Evolutionary conservation across 2,888 invertebrate species (phyloP).

Genomic region (Dendrolimus pini): DNA sequence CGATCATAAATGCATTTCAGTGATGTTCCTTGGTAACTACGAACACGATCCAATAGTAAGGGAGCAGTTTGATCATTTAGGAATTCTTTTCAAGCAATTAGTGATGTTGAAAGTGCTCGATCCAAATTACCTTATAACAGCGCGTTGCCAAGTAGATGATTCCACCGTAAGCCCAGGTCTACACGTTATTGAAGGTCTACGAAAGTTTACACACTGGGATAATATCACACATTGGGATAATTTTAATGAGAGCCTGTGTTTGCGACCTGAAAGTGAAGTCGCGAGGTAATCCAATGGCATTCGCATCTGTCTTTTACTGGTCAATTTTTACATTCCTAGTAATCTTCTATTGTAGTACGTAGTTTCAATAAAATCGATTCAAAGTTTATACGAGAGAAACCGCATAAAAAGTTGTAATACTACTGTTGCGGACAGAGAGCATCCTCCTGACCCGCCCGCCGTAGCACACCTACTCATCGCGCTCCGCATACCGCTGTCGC

Average conservation of each 20-base stretch:
- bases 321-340: no score
- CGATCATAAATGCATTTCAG: constrained; percentile 40
- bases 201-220: constrained; percentile 10
- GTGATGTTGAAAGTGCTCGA: constrained; percentile 31
- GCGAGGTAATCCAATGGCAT: no score
- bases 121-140: constrained; percentile 37
- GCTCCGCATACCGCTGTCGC: no score
- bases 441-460: no score
- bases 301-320: no score
- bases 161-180: constrained; percentile 38
- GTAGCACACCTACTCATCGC: no score
- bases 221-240: constrained; percentile 39
- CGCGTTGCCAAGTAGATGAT: constrained; percentile 44
- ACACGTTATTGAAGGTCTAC: constrained; percentile 31
- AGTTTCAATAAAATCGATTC: no score
- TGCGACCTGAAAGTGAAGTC: no score
- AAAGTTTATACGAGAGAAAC: no score
- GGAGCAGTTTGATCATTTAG: constrained; percentile 41
- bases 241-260: constrained; percentile 25
- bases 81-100: constrained; percentile 34
- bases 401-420: no score
- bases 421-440: no score
- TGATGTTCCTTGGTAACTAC: constrained; percentile 61
- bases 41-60: constrained; percentile 21
- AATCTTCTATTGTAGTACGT: no score